Conservation (phyloP, 1,140 invertebrate species). For the Papilio glaucus region DNA sequence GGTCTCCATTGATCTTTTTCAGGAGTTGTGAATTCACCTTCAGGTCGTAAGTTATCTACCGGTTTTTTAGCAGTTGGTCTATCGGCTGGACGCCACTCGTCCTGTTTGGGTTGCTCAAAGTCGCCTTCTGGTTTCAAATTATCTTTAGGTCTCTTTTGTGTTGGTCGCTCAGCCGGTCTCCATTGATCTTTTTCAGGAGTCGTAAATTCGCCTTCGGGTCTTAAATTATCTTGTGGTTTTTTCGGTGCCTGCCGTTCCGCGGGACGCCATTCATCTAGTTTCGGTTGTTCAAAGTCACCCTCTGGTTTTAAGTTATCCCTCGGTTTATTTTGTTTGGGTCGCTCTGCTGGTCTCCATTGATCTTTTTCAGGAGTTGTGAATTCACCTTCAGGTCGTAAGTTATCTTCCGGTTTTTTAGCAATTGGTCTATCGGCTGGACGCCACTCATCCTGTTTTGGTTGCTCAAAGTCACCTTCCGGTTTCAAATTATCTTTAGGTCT, state of each 20-base stretch:
- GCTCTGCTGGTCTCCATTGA: conserved; percentile 81
- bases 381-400: conserved; percentile 83
- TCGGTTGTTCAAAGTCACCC: conserved; percentile 83
- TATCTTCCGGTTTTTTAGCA: conserved; percentile 78
- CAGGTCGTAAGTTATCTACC: conserved; percentile 85
- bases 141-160: conserved; percentile 73
- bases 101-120: conserved; percentile 81
- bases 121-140: conserved; percentile 87
- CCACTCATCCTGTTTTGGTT: conserved; percentile 60
- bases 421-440: conserved; percentile 68
- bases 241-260: conserved; percentile 84
- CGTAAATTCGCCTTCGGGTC: conserved; percentile 85
- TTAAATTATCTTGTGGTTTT: conserved; percentile 85
- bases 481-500: conserved; percentile 85
- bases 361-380: conserved; percentile 82
- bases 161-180: conserved; percentile 67
- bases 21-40: conserved; percentile 85
- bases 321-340: conserved; percentile 76
- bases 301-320: conserved; percentile 84
- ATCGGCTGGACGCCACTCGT: conserved; percentile 73
- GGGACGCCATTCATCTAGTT: conserved; percentile 66
- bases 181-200: conserved; percentile 66
- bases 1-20: conserved; percentile 70
- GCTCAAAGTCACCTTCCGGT: conserved; percentile 84
- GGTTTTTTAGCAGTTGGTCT: conserved; percentile 69